These are phyloP conservation scores for Schizopygopsis pylzovi DNA, from an alignment of 2,797 vertebrate genomes.

Conservation along the genomic window DNA sequence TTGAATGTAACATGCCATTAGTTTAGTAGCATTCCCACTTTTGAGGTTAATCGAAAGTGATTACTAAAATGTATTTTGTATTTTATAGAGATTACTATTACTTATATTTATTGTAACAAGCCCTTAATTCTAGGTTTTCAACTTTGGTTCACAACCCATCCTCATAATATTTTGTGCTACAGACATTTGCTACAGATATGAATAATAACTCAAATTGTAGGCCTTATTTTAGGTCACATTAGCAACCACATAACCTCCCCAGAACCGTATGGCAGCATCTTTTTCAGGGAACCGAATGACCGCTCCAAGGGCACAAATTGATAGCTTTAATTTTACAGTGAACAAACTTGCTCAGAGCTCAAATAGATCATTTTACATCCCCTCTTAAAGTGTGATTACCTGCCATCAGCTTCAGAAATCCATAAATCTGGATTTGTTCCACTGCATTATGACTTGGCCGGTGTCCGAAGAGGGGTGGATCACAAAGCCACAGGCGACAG, in stretches of 20 bases:
- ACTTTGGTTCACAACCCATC: neutral
- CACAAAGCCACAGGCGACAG: constrained; percentile 59
- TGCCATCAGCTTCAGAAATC: constrained; percentile 59
- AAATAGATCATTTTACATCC: constrained; percentile 63
- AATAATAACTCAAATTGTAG: neutral
- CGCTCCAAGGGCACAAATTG: constrained; percentile 32
- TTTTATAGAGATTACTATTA: neutral
- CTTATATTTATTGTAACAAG: neutral
- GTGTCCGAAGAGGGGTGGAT: constrained; percentile 63
- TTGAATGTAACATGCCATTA: neutral
- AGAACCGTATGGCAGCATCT: neutral
- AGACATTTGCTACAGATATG: neutral
- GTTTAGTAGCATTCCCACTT: neutral
- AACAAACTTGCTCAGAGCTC: constrained; percentile 65
- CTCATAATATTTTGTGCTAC: neutral
- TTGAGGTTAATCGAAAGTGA: neutral
- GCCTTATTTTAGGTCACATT: neutral
- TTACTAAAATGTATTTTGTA: neutral
- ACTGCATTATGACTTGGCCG: constrained; percentile 67
- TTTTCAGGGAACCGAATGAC: neutral
- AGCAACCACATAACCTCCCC: neutral
- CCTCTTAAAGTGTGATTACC: constrained; percentile 66
- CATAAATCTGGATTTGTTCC: constrained; percentile 74
- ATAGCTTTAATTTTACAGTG: constrained; percentile 49
- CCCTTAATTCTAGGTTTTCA: neutral